Evolutionary conservation across 2,797 vertebrate species (phyloP).

Genomic region (Sebastiscus tertius): DNA sequence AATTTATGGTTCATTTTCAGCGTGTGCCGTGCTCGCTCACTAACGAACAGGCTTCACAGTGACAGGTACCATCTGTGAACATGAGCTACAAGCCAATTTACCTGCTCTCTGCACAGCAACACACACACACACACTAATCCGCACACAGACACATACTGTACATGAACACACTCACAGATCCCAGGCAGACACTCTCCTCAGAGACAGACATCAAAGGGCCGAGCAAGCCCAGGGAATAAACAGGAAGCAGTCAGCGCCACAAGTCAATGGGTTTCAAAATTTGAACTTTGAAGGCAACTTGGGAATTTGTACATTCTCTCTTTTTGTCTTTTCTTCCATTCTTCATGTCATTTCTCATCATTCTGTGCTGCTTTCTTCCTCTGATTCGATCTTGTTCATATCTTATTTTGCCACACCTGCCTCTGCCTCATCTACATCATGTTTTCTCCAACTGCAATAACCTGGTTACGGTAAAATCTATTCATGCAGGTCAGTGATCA

Average conservation of each 20-base stretch:
- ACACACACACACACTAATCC: constrained; percentile 6
- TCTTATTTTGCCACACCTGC: no score
- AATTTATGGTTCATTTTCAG: constrained; percentile 34
- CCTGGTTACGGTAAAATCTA: neutral
- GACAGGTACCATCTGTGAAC: constrained; percentile 60
- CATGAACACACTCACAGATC: neutral
- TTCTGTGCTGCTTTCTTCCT: neutral
- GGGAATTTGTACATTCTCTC: neutral
- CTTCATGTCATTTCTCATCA: neutral
- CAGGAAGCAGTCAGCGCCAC: constrained; percentile 39
- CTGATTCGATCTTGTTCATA: neutral
- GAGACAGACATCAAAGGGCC: constrained; percentile 56
- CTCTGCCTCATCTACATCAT: no score
- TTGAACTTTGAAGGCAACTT: constrained; percentile 7
- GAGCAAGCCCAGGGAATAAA: constrained; percentile 37
- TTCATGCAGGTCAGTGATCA: neutral
- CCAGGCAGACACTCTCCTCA: constrained; percentile 13
- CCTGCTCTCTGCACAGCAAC: constrained; percentile 19
- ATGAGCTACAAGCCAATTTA: constrained; percentile 62
- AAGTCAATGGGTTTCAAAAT: constrained; percentile 13
- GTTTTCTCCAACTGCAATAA: neutral
- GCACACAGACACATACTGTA: neutral
- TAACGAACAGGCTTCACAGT: constrained; percentile 52
- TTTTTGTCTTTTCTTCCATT: neutral
- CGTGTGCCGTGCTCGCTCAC: neutral